Base-by-base conservation (phyloP, 2,113 vertebrate species). In the Callospermophilus lateralis region DNA sequence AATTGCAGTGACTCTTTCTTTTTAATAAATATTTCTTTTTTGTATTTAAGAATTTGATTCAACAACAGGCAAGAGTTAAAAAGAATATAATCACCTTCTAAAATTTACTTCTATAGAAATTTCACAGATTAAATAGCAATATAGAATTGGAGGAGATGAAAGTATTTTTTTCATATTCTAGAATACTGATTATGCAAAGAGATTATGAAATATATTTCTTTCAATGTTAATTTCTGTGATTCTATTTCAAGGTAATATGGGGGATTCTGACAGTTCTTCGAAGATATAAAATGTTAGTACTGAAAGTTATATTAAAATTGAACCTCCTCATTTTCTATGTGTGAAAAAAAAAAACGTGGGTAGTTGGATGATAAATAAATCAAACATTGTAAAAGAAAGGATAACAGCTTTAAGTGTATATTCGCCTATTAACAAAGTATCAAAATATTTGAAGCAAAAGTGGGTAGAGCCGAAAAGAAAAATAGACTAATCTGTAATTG, bases 1-100 rank as follows among this genome's bases (percentile, higher is more conserved):
- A 94, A 91, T 96, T 94, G 39, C 74, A 91, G 90, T 78, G 16
- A 88, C 58, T 76, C 20, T 95, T 93, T 4, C 26, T 90, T 95
- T 93, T 95, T 63, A 95, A 73, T 45, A 65, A 92, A 39, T 26
- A 58, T 39, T 96, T 96, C 48, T 34, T 45, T 91, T 94, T 89
- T 84, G 63, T 90, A 65, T 45, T 89, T 80, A 95, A 84, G 8
- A 79, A 37, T 90, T 90, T 94, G 37, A 72, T 72, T 90, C 20
- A 96, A 84, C 93, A 68, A 58, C 72, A 88, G 7, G 4, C 84
- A 53, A 16, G 32, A 79, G 68, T 85, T 85, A 63, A 30, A 51
- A 93, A 63, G 39, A 72, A 77, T 93, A 73, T 80, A 34, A 37
- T 94, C 28, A 74, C 73, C 61, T 90, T 92, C 5, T 51, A 90